These are phyloP conservation scores for Nylanderia fulva DNA, from an alignment of 1,140 invertebrate genomes.

Conservation along the genomic window DNA sequence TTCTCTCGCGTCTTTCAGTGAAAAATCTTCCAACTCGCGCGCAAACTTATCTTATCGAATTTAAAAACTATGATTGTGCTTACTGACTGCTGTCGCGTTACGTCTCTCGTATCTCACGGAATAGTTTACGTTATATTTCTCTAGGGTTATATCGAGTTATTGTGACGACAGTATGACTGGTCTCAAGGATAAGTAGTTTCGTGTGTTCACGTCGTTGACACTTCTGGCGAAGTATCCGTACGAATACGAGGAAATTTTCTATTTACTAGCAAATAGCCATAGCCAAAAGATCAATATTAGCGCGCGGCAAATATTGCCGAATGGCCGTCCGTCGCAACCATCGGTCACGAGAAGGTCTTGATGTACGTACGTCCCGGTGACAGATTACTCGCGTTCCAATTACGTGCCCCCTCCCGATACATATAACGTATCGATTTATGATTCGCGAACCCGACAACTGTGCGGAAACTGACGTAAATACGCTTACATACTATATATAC, in stretches of 20 bases:
- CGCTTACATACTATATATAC: too few species aligned
- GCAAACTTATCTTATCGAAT: conserved; percentile 18
- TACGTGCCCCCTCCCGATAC: conserved; percentile 20
- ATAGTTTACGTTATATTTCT: conserved; percentile 7
- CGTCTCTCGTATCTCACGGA: neutral
- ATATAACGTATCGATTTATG: conserved; percentile 39
- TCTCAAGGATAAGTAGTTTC: neutral
- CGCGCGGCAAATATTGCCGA: conserved; percentile 64
- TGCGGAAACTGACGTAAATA: neutral
- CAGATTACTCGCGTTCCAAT: conserved; percentile 55
- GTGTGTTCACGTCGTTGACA: conserved; percentile 30
- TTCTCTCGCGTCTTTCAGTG: neutral
- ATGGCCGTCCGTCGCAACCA: conserved; percentile 50
- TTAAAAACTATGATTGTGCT: conserved; percentile 26
- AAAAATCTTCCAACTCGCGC: conserved; percentile 3
- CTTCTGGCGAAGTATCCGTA: conserved; percentile 60
- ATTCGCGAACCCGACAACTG: conserved; percentile 16
- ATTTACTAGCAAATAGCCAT: conserved; percentile 73
- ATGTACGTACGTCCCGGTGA: conserved; percentile 54
- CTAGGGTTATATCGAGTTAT: neutral
- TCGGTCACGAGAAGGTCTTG: conserved; percentile 62
- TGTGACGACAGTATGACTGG: neutral
- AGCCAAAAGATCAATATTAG: conserved; percentile 72
- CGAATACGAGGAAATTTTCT: conserved; percentile 64
- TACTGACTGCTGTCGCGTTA: neutral